Evolutionary conservation across 2,888 invertebrate species (phyloP).

Genomic region (Tetropium fuscum): DNA sequence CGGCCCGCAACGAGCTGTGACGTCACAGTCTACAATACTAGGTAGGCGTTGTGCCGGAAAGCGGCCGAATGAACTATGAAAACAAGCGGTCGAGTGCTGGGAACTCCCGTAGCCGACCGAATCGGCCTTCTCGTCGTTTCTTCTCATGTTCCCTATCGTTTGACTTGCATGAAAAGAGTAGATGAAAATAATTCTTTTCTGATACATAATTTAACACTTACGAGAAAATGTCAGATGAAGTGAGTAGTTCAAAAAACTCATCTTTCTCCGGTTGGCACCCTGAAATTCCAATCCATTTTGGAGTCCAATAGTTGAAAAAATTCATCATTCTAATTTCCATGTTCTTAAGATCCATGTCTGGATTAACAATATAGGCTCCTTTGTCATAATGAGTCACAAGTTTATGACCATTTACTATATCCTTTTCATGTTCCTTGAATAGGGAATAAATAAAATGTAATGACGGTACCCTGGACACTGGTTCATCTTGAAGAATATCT

Average conservation of each 20-base stretch:
- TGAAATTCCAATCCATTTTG: constrained; percentile 65
- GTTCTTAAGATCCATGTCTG: constrained; percentile 68
- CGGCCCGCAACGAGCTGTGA: no score
- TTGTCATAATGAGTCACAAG: constrained; percentile 66
- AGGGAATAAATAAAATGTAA: constrained; percentile 75
- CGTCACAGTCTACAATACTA: no score
- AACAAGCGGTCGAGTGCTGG: no score
- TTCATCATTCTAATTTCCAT: constrained; percentile 66
- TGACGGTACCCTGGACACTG: constrained; percentile 81
- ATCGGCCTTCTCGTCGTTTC: no score
- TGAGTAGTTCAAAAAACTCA: constrained; percentile 68
- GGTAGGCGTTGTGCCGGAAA: no score
- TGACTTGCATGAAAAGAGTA: background rate
- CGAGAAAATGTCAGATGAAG: constrained; percentile 71
- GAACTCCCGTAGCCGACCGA: no score
- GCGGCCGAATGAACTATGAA: no score
- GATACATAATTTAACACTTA: no score
- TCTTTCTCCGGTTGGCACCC: constrained; percentile 68
- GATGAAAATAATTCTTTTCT: background rate
- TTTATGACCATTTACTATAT: constrained; percentile 71
- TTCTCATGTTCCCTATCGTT: no score
- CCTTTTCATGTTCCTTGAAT: constrained; percentile 71
- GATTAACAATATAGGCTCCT: constrained; percentile 77
- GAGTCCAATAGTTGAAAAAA: constrained; percentile 68
- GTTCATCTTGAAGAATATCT: constrained; percentile 73